These are phyloP conservation scores for Phasia obesa DNA, from an alignment of 2,888 invertebrate species.

Conservation along the genomic window DNA sequence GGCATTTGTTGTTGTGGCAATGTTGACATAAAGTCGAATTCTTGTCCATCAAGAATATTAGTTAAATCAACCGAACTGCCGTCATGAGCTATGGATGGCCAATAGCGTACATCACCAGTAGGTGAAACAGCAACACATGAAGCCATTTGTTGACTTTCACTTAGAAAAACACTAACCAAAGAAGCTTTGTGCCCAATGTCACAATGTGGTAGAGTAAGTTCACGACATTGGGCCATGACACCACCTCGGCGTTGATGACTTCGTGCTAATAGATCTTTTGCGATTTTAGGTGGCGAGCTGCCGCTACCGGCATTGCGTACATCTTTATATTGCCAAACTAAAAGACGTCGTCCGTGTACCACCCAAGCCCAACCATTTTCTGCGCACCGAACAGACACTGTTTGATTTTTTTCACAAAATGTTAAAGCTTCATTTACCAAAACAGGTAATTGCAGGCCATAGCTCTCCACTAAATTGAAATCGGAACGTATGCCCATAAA, in stretches of 20 bases:
- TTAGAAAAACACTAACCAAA: slow-evolving; percentile 88
- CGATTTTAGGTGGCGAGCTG: slow-evolving; percentile 74
- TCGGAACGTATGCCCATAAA: slow-evolving; percentile 90
- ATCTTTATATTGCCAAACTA: slow-evolving; percentile 92
- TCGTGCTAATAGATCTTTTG: slow-evolving; percentile 74
- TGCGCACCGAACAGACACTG: slow-evolving; percentile 83
- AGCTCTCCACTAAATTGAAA: slow-evolving; percentile 89
- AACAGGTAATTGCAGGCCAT: slow-evolving; percentile 92
- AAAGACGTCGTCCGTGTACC: slow-evolving; percentile 91
- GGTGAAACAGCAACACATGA: slow-evolving; percentile 96
- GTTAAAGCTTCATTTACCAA: slow-evolving; percentile 94
- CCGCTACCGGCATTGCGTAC: slow-evolving; percentile 66
- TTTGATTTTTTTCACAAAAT: slow-evolving; percentile 86
- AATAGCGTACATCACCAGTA: slow-evolving; percentile 94
- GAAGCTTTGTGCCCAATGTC: slow-evolving; percentile 95
- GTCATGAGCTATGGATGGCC: slow-evolving; percentile 95
- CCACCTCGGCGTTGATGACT: slow-evolving; percentile 82
- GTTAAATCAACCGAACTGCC: slow-evolving; percentile 92
- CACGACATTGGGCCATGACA: slow-evolving; percentile 87
- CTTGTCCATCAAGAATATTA: slow-evolving; percentile 93
- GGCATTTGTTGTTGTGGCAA: slow-evolving; percentile 85
- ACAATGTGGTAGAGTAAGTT: slow-evolving; percentile 94
- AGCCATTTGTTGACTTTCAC: slow-evolving; percentile 86
- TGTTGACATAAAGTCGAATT: slow-evolving; percentile 89
- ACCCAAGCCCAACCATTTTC: slow-evolving; percentile 85